These are phyloP conservation scores for Epinephelus cyanopodus DNA, from an alignment of 2,113 vertebrate genomes.

Conservation along the genomic window DNA sequence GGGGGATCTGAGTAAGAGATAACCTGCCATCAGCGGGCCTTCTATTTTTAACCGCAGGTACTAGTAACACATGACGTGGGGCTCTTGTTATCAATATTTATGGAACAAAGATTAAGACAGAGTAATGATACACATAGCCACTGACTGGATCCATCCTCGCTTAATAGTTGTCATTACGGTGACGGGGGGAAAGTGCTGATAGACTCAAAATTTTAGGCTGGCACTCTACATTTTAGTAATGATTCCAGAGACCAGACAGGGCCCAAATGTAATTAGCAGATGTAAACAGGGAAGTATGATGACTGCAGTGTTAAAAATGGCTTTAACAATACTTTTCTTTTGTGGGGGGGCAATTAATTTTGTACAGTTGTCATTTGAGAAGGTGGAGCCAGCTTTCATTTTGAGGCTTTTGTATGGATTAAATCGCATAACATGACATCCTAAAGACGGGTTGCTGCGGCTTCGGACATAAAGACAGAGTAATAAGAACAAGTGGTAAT, in stretches of 20 bases:
- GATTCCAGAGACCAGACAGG: constrained; percentile 82
- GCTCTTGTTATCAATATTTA: constrained; percentile 86
- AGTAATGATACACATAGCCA: constrained; percentile 79
- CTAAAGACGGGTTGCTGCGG: background rate
- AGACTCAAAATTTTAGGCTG: constrained; percentile 78
- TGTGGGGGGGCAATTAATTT: constrained; percentile 28
- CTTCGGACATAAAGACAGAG: constrained; percentile 1
- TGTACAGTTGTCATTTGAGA: constrained; percentile 40
- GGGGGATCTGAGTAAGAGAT: constrained; percentile 75
- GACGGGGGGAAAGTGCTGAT: constrained; percentile 83
- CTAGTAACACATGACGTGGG: constrained; percentile 83
- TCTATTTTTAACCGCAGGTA: constrained; percentile 86
- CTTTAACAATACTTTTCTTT: constrained; percentile 46
- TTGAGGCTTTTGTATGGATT: constrained; percentile 31
- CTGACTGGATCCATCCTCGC: constrained; percentile 75
- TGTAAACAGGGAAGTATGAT: constrained; percentile 66
- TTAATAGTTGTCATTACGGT: constrained; percentile 84
- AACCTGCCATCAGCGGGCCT: constrained; percentile 71
- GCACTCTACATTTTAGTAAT: constrained; percentile 83
- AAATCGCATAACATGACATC: constrained; percentile 24
- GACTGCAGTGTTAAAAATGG: constrained; percentile 57
- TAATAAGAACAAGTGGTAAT: constrained; percentile 48
- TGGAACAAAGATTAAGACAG: constrained; percentile 84
- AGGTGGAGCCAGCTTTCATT: constrained; percentile 33
- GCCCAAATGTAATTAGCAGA: constrained; percentile 85